Percentiles rank a stretch among this genome's conserved stretches.
phyloP scores from a whole-genome alignment of 2,113 vertebrate species.

The Mormyrus lacerda region DNA sequence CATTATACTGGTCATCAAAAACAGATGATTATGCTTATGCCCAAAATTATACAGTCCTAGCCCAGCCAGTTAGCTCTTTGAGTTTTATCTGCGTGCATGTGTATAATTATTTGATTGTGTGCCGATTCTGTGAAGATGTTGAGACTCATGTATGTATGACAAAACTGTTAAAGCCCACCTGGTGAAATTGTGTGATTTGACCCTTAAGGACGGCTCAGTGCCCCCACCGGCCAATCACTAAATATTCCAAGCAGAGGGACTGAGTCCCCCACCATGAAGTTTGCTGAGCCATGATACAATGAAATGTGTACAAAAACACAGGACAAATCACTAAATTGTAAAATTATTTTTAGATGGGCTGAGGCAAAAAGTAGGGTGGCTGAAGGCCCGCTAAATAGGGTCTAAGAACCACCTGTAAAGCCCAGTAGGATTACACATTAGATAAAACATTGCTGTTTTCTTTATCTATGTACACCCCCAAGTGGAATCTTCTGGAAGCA shows the following conservation, averaged over 20 bases:
- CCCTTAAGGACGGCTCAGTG: background rate
- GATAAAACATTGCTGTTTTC: background rate
- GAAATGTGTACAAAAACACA: background rate
- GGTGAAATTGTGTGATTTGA: background rate
- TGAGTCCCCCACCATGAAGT: background rate
- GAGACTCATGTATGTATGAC: background rate
- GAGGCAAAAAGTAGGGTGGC: background rate
- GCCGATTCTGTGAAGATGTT: background rate
- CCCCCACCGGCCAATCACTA: background rate
- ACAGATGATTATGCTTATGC: background rate
- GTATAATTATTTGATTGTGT: background rate
- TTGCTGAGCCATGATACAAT: background rate
- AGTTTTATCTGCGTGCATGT: background rate
- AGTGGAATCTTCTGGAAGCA: constrained; percentile 19
- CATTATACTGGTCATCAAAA: background rate
- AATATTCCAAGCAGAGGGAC: background rate
- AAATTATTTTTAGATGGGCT: background rate
- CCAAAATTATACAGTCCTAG: background rate
- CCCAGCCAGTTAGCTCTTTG: background rate
- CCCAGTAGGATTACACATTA: constrained; percentile 10
- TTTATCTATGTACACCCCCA: constrained; percentile 33
- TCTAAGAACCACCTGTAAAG: background rate
- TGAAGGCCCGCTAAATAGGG: background rate
- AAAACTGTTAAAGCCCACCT: background rate
- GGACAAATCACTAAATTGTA: background rate